A percentile compares a stretch with the other conserved stretches of the same genome.
Conservation (phyloP, 2,888 invertebrate genomes). For the Ypsolopha scabrella region DNA sequence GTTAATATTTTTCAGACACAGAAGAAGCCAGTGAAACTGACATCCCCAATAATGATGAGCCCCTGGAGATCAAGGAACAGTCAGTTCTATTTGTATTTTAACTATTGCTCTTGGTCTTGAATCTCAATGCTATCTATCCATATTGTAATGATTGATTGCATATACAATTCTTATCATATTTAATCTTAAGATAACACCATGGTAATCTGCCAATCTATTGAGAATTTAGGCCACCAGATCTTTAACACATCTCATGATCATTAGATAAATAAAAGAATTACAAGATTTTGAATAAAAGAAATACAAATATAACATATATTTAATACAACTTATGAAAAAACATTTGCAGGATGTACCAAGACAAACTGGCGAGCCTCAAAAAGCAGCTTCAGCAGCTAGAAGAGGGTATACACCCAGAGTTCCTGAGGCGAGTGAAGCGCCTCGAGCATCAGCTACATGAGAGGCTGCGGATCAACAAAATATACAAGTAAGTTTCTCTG, state of each 20-base stretch:
- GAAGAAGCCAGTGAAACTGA: constrained; percentile 98
- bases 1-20: constrained; percentile 74
- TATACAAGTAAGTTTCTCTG: constrained; percentile 56
- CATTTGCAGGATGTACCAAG: constrained; percentile 83
- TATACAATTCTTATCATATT: too few relatives aligned
- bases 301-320: too few relatives aligned
- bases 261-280: too few relatives aligned
- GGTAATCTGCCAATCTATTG: too few relatives aligned
- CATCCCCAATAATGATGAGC: constrained; percentile 83
- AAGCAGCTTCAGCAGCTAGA: constrained; percentile 91
- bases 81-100: constrained; percentile 45
- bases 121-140: background rate
- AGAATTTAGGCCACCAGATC: too few relatives aligned
- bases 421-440: constrained; percentile 82
- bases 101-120: background rate
- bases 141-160: background rate
- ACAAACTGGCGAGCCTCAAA: constrained; percentile 88
- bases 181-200: too few relatives aligned
- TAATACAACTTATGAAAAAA: too few relatives aligned
- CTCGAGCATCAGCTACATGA: constrained; percentile 87
- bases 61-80: constrained; percentile 90
- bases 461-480: constrained; percentile 80
- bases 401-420: constrained; percentile 89
- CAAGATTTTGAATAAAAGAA: too few relatives aligned
- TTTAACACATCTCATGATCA: too few relatives aligned